These are phyloP conservation scores for Keiferia lycopersicella DNA, from an alignment of 2,888 invertebrate species.

Conservation along the genomic window DNA sequence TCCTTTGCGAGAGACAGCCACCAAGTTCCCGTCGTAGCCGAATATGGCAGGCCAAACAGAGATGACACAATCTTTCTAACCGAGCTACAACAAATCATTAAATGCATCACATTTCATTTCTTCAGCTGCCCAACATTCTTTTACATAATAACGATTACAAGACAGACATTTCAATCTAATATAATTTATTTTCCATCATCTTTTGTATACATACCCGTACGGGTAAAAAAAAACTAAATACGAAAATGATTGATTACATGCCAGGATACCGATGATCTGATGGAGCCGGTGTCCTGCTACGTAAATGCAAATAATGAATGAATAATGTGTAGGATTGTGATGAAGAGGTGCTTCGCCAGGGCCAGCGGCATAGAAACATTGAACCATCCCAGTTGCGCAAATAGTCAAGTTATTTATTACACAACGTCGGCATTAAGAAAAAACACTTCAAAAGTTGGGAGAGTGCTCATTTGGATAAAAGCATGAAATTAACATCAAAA, in stretches of 20 bases:
- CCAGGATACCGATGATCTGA: background rate
- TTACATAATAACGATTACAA: conserved; percentile 13
- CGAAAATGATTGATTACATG: conserved; percentile 13
- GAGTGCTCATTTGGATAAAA: conserved; percentile 56
- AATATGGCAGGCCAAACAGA: conserved; percentile 60
- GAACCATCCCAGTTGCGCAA: conserved; percentile 56
- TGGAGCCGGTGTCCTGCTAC: conserved; percentile 14
- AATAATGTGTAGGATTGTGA: conserved; percentile 2
- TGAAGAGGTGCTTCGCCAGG: conserved; percentile 11
- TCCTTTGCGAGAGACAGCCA: conserved; percentile 67
- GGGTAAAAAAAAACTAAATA: conserved; percentile 14
- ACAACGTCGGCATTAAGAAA: conserved; percentile 50
- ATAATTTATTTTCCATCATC: background rate
- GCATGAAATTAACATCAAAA: conserved; percentile 57
- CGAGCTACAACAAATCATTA: conserved; percentile 30
- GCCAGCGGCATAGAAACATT: conserved; percentile 42
- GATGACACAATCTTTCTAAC: conserved; percentile 57
- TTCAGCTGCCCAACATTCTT: conserved; percentile 21
- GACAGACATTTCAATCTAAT: conserved; percentile 7
- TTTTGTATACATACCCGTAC: conserved; percentile 13
- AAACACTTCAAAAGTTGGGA: conserved; percentile 47
- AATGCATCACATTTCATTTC: conserved; percentile 13
- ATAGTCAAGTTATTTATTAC: conserved; percentile 37
- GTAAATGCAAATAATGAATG: conserved; percentile 20
- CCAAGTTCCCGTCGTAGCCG: conserved; percentile 65